Evolutionary conservation across 1,140 invertebrate species (phyloP).

Genomic region (Dendroctonus ponderosae): DNA sequence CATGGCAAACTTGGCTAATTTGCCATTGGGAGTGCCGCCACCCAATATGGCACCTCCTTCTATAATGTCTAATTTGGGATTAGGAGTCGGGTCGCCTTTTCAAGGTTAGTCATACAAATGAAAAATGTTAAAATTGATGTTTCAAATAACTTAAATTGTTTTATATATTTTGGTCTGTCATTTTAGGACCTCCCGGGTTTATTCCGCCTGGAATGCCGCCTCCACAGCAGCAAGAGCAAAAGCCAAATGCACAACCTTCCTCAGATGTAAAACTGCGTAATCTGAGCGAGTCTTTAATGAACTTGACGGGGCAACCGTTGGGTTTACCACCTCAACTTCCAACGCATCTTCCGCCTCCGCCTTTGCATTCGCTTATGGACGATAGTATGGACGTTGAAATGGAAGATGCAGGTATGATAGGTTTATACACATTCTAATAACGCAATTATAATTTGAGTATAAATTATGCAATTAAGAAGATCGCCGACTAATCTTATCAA

Average conservation of each 20-base stretch:
- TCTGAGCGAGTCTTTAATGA: conserved; percentile 40
- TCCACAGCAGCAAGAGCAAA: conserved; percentile 6
- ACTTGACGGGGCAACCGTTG: conserved; percentile 39
- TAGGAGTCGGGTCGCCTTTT: conserved; percentile 51
- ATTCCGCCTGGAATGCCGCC: conserved; percentile 48
- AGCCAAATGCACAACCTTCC: conserved; percentile 14
- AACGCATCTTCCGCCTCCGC: conserved; percentile 48
- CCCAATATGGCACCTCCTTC: conserved; percentile 62
- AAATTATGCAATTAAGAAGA: too few relatives aligned
- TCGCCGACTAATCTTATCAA: too few relatives aligned
- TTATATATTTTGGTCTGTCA: not conserved
- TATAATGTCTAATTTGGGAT: conserved; percentile 53
- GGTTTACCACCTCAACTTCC: conserved; percentile 49
- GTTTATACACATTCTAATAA: too few relatives aligned
- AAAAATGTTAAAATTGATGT: not conserved
- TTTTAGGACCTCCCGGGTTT: conserved; percentile 52
- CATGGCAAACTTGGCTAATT: conserved; percentile 55
- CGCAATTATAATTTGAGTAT: too few relatives aligned
- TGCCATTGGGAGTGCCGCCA: conserved; percentile 64
- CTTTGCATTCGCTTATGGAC: conserved; percentile 55
- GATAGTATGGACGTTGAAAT: conserved; percentile 68
- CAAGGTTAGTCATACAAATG: conserved; percentile 17
- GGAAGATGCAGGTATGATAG: conserved; percentile 54
- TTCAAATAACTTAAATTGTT: not conserved
- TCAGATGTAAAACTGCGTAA: conserved; percentile 36